A percentile compares a stretch with the other conserved stretches of the same genome.
These are phyloP conservation scores for Octomys mimax DNA, from an alignment of 2,797 vertebrate species.

Conservation along the genomic window DNA sequence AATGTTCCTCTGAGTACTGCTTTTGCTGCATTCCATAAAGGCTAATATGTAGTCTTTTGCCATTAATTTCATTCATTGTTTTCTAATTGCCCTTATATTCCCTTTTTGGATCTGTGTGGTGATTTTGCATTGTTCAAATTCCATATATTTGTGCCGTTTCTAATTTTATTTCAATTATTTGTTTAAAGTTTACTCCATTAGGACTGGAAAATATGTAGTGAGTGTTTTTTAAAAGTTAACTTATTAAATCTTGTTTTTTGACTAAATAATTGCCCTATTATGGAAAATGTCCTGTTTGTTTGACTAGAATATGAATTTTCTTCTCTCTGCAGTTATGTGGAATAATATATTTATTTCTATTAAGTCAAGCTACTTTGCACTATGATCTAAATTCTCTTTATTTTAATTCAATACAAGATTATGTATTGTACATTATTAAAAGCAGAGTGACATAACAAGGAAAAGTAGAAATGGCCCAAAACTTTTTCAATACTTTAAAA, in stretches of 20 bases:
- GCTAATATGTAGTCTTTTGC: not conserved
- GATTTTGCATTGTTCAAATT: not conserved
- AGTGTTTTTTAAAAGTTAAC: not conserved
- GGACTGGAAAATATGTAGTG: not conserved
- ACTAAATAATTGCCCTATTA: fast-evolving
- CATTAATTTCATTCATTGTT: not conserved
- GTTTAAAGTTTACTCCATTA: not conserved
- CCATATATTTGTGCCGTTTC: not conserved
- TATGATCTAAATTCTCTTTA: not conserved
- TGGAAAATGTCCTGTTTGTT: not conserved
- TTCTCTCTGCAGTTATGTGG: not conserved
- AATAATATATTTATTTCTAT: not conserved
- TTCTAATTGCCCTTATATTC: not conserved
- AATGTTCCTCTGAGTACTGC: not conserved
- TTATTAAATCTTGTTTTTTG: not conserved
- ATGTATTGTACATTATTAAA: not conserved
- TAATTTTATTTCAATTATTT: not conserved
- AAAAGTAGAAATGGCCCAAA: not conserved
- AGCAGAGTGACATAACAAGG: fast-evolving
- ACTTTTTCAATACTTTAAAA: not conserved
- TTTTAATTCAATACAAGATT: not conserved
- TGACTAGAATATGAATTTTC: not conserved
- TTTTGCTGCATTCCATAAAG: not conserved
- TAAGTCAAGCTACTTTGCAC: not conserved
- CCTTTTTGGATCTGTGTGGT: not conserved